Base-by-base conservation (phyloP, 1,140 invertebrate species). In the Cydia strobilella region DNA sequence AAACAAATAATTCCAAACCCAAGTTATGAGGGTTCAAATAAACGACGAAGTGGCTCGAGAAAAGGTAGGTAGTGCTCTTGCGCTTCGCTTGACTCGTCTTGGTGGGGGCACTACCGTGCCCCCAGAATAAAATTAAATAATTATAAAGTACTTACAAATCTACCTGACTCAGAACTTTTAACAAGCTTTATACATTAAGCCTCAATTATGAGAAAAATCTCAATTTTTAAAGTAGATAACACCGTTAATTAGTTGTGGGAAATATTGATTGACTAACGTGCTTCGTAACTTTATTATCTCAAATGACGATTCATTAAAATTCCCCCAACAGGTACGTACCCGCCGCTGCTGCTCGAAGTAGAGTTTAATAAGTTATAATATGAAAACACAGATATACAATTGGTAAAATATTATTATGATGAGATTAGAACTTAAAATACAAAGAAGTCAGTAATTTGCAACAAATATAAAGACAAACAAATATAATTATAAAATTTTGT, bases 201-300 rank as follows among this genome's bases (percentile, higher is more conserved):
- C 54, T 20, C 54, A 59, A 59, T 23, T 23, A 59, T 23, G 54
- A 59, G 54, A 59, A 59, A 66, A 69, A 69, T 20, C n/a, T 20
- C 35, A 39, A 18, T 69, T 69, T 42, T 69, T 2, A 31, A 69
- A 69, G 65, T 35, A 15, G 62, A 7, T 9, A 35, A 31, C 7
- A 15, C 31, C 3, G n/a, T 69, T 35, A 69, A 69, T 69, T 35
- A 42, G 27, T 69, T 69, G 27, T 20, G 20, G 2, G 31, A 69
- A 35, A 35, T 69, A 69, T 69, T 35, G 65, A 69, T 69, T 69
- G 65, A 69, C 35, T 69, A 69, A 69, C 27, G 15, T 1, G n/a
- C 65, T 39, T 20, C 35, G 65, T 20, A 69, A 69, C 65, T 69
- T 69, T 69, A 39, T 69, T 69, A 69, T 69, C 65, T n/a, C 6